Conservation (phyloP, 2,797 vertebrate species). For the Anguilla megastoma region DNA sequence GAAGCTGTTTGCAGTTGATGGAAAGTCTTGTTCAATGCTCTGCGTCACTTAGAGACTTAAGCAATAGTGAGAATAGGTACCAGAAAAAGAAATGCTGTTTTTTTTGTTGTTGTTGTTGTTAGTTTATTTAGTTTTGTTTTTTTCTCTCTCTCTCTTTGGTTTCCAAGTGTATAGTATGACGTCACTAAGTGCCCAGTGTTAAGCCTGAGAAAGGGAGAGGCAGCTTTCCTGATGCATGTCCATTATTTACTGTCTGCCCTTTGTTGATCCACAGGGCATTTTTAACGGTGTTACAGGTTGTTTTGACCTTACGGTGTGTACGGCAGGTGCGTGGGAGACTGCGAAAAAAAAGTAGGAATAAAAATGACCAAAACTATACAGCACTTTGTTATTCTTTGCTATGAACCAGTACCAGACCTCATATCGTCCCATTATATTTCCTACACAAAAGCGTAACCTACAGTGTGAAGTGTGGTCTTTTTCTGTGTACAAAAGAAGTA, state of each 20-base stretch:
- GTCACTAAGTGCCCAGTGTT: constrained; percentile 11
- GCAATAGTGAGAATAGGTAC: constrained; percentile 5
- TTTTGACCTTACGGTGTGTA: not conserved
- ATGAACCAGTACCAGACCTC: not conserved
- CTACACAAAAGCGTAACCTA: not conserved
- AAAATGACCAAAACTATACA: constrained; percentile 8
- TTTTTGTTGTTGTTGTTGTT: not conserved
- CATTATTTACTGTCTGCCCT: not conserved
- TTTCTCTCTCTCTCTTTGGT: not conserved
- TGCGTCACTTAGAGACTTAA: not conserved
- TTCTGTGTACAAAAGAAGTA: not conserved
- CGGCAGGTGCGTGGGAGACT: not conserved
- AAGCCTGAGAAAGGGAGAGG: not conserved
- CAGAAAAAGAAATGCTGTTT: not conserved
- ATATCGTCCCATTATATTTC: not conserved
- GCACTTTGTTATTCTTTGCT: not conserved
- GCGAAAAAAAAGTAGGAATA: not conserved
- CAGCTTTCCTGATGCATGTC: not conserved
- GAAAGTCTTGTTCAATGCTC: not conserved
- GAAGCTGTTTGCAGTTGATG: not conserved
- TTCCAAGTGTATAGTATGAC: not conserved
- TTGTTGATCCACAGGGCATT: not conserved
- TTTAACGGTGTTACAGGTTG: not conserved
- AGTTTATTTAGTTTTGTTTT: not conserved
- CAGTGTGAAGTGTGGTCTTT: not conserved